phyloP scores from a whole-genome alignment of 2,888 invertebrate species.

The Drosophila hawaiiensis region DNA sequence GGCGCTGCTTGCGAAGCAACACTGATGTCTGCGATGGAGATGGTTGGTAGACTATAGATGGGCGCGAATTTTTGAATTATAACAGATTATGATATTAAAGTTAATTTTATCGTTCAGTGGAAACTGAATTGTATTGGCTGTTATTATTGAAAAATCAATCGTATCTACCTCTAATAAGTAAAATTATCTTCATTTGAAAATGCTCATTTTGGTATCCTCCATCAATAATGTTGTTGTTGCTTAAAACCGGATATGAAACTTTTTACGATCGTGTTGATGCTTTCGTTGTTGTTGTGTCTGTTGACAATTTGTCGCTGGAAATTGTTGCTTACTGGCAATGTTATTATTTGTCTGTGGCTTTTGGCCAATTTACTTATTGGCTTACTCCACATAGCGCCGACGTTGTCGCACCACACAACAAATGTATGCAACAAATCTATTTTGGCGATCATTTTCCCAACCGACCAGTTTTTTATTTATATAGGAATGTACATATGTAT shows the following conservation, averaged over 20 bases:
- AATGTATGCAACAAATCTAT: constrained; percentile 47
- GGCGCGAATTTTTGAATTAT: background rate
- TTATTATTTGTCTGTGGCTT: constrained; percentile 43
- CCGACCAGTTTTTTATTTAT: constrained; percentile 46
- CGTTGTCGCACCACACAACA: constrained; percentile 35
- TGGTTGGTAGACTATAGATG: background rate
- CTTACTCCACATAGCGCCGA: constrained; percentile 72
- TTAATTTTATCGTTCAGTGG: background rate
- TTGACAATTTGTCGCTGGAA: constrained; percentile 45
- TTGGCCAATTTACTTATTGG: constrained; percentile 78
- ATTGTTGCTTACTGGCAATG: constrained; percentile 36
- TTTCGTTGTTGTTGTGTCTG: background rate
- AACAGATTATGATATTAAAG: background rate
- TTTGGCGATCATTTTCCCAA: constrained; percentile 51
- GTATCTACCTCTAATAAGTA: background rate
- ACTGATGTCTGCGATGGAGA: background rate
- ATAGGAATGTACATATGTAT: constrained; percentile 27
- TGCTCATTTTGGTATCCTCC: constrained; percentile 11
- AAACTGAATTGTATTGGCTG: background rate
- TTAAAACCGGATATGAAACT: constrained; percentile 35
- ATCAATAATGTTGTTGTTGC: background rate
- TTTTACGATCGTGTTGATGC: background rate
- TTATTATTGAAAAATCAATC: background rate
- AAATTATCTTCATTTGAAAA: background rate
- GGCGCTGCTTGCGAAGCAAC: constrained; percentile 16